Percentiles rank a stretch among this genome's conserved stretches.
Conservation (phyloP, 2,797 vertebrate genomes). For the Geotrypetes seraphini region DNA sequence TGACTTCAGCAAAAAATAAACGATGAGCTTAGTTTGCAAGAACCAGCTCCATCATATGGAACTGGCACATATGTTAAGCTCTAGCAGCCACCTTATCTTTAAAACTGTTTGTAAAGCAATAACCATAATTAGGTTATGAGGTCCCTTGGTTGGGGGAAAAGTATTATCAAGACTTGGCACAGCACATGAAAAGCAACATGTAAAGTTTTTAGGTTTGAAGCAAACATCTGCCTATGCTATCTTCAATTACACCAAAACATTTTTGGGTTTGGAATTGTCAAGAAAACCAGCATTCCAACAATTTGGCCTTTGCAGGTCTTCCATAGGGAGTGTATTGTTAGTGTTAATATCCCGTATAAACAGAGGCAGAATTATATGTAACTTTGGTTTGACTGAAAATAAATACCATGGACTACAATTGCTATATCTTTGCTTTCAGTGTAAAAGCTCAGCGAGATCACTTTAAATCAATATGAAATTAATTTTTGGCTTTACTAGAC, state of each 20-base stretch:
- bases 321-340: slow-evolving; percentile 73
- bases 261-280: slow-evolving; percentile 69
- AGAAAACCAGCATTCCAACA: slow-evolving; percentile 69
- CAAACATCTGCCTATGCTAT: slow-evolving; percentile 74
- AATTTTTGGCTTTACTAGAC: slow-evolving; percentile 99
- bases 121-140: slow-evolving; percentile 79
- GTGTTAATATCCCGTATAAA: slow-evolving; percentile 89
- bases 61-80: slow-evolving; percentile 69
- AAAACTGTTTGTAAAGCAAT: slow-evolving; percentile 82
- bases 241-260: slow-evolving; percentile 70
- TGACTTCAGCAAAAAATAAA: slow-evolving; percentile 87
- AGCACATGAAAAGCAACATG: slow-evolving; percentile 79
- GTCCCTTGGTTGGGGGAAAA: slow-evolving; percentile 80
- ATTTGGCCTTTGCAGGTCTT: slow-evolving; percentile 74
- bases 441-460: slow-evolving; percentile 93
- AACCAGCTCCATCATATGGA: slow-evolving; percentile 69
- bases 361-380: slow-evolving; percentile 99
- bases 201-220: slow-evolving; percentile 83
- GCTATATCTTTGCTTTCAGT: slow-evolving; percentile 95
- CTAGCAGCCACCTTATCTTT: slow-evolving; percentile 77
- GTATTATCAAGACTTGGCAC: slow-evolving; percentile 79
- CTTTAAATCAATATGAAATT: slow-evolving; percentile 95
- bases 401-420: slow-evolving; percentile 91
- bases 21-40: slow-evolving; percentile 84
- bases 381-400: slow-evolving; percentile 99